Base-by-base conservation (phyloP, 2,888 invertebrate genomes). In the Acleris emargana region DNA sequence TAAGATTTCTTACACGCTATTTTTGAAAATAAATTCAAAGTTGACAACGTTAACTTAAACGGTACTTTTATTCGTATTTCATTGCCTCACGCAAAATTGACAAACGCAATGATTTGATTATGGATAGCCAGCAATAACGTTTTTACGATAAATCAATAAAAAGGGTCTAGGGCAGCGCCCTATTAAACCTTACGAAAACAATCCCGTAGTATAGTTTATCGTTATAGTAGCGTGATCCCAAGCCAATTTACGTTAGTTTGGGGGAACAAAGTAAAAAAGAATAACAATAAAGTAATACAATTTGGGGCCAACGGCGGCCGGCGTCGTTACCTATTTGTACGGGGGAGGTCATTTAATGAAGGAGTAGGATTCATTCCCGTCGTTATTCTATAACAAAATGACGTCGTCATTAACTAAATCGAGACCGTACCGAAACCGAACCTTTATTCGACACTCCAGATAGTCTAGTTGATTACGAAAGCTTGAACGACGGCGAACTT, bases 241-340 rank as follows among this genome's bases (percentile, higher is more conserved):
- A 84, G 87, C 89, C 91, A 91, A 92, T 91, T 88, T 91, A 88
- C 88, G 83, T 80, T 86, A 87, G 86, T 88, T 88, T 84, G 80
- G 90, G 91, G 89, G 89, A 89, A 83, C 81, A 77, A 82, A 85
- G 82, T 84, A 86, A 88, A 79, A 78, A 81, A 87, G 82, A 88
- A 89, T 88, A 91, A 90, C 89, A 91, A 89, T 90, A 91, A 89
- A 89, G 85, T 90, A 89, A 91, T 91, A 90, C 87, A 90, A 91
- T 91, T 92, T 89, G 86, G 88, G 81, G 83, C 79, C 79, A 82
- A 77, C 82, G 73, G 72, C 74, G 83, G 80, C 80, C 81, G 81
- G 80, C 82, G 84, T 83, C 83, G 87, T 88, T 86, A 83, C 86
- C 81, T 86, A 84, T 88, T 89, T 86, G 84, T 84, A 78, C 81